Conservation (phyloP, 1,140 invertebrate genomes). For the Calliphora vicina region DNA sequence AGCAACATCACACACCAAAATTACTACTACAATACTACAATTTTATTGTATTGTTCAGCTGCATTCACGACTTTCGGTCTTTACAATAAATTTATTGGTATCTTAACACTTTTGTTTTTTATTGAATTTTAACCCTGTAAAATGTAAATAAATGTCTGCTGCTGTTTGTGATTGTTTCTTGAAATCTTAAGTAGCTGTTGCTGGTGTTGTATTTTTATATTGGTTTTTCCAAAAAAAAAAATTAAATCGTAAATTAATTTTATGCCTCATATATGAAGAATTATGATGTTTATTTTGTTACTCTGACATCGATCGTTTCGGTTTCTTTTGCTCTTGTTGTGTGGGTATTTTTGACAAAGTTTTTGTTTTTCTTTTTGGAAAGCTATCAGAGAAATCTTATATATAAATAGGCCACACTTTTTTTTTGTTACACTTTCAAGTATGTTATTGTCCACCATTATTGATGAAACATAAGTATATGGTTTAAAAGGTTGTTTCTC, state of each 20-base stretch:
- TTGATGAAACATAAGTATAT: too few relatives aligned
- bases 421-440: too few relatives aligned
- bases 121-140: not conserved
- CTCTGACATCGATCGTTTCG: too few relatives aligned
- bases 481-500: too few relatives aligned
- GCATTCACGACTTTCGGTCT: not conserved
- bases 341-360: not conserved
- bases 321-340: too few relatives aligned
- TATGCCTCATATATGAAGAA: slow-evolving; percentile 59
- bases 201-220: not conserved
- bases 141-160: not conserved
- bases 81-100: not conserved
- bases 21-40: not conserved
- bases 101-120: not conserved
- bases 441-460: too few relatives aligned
- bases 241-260: slow-evolving; percentile 63
- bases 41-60: not conserved
- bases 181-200: not conserved
- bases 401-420: too few relatives aligned
- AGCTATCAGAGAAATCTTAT: too few relatives aligned
- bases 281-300: not conserved
- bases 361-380: too few relatives aligned
- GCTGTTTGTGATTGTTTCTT: not conserved
- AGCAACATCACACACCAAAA: too few relatives aligned
- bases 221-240: slow-evolving; percentile 39